These are phyloP conservation scores for Nephila pilipes DNA, from an alignment of 1,140 invertebrate genomes.

Conservation along the genomic window DNA sequence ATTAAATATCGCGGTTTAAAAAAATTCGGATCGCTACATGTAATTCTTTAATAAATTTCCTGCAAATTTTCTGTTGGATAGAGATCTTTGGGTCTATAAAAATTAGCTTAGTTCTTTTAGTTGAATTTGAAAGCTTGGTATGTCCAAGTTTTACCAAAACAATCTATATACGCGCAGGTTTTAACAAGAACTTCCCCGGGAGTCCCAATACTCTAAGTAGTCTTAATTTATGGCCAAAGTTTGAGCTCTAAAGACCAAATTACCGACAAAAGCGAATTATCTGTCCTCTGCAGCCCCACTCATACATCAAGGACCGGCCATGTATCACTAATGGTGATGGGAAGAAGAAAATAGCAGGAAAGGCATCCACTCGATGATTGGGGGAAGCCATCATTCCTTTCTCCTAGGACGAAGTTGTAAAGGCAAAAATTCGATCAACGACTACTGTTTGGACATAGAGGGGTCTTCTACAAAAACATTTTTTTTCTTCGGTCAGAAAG, in stretches of 20 bases:
- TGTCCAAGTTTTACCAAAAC: no score
- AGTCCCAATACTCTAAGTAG: constrained; percentile 39
- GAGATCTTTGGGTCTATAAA: no score
- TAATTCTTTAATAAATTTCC: no score
- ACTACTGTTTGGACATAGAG: neutral
- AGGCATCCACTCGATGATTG: constrained; percentile 7
- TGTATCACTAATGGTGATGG: constrained; percentile 33
- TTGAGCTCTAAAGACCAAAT: constrained; percentile 64
- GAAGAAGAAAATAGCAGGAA: neutral
- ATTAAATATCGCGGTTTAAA: no score
- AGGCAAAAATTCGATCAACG: constrained; percentile 11
- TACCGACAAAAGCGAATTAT: constrained; percentile 58
- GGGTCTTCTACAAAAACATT: neutral
- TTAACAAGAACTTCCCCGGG: constrained; percentile 34
- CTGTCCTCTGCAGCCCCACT: neutral
- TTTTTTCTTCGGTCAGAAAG: no score
- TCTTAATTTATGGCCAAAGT: constrained; percentile 67
- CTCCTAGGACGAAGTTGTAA: neutral
- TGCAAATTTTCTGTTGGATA: no score
- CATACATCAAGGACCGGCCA: constrained; percentile 9
- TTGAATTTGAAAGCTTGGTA: no score
- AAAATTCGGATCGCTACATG: no score
- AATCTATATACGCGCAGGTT: neutral
- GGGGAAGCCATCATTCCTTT: neutral
- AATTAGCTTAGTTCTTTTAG: no score